phyloP scores from a whole-genome alignment of 2,113 vertebrate genomes.

The Leptocoma aspasia region DNA sequence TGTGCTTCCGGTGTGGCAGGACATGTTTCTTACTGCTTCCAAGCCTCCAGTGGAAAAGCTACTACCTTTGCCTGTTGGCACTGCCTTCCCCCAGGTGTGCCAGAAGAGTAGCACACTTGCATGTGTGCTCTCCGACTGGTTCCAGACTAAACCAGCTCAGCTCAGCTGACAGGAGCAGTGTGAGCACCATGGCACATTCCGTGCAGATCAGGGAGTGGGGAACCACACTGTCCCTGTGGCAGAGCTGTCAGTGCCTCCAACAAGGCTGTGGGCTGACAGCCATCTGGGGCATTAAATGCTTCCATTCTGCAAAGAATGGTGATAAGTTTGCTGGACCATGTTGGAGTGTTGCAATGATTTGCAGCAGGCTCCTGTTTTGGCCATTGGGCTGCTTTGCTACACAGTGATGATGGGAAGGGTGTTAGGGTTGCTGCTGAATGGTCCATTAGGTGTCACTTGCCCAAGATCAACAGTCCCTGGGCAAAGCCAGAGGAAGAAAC shows the following conservation, averaged over 20 bases:
- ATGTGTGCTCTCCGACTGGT: accelerated
- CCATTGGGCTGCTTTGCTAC: neutral
- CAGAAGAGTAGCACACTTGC: neutral
- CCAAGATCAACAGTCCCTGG: neutral
- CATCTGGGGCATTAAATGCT: neutral
- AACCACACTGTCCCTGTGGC: neutral
- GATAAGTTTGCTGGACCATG: neutral
- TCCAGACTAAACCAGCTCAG: neutral
- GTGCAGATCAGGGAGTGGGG: neutral
- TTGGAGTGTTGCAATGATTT: neutral
- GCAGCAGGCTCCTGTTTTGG: neutral
- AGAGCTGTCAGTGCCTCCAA: neutral
- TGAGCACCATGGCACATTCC: neutral
- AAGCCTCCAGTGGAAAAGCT: neutral
- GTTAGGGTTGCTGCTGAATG: neutral
- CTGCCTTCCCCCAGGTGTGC: neutral
- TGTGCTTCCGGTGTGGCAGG: neutral
- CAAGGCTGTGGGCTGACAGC: neutral
- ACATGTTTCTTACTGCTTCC: neutral
- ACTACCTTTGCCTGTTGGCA: neutral
- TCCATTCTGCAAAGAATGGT: neutral
- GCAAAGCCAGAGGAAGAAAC: neutral
- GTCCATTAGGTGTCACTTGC: neutral
- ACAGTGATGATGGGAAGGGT: neutral
- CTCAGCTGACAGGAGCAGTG: neutral